These are phyloP conservation scores for Tenrec ecaudatus DNA, from an alignment of 2,113 vertebrate genomes.

Conservation along the genomic window DNA sequence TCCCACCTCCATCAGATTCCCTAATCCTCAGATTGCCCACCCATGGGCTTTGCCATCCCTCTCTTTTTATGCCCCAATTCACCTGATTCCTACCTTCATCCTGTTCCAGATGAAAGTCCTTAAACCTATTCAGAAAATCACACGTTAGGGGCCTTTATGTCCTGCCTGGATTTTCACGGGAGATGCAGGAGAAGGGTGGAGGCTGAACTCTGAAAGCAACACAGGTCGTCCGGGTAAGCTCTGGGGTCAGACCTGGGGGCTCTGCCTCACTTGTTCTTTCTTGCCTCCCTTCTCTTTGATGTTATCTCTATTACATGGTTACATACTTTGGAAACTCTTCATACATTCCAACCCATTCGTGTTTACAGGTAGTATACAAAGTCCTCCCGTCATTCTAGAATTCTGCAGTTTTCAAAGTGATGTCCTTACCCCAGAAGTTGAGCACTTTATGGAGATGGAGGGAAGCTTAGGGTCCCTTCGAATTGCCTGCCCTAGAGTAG, in stretches of 20 bases:
- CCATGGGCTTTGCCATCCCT: neutral
- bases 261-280: neutral
- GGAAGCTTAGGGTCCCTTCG: neutral
- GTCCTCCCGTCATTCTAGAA: neutral
- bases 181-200: neutral
- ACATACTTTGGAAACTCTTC: neutral
- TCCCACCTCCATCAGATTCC: too few relatives aligned
- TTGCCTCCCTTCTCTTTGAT: neutral
- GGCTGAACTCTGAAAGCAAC: neutral
- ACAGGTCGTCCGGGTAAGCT: conserved; percentile 8
- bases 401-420: neutral
- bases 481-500: neutral
- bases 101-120: neutral
- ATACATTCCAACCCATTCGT: neutral
- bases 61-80: neutral
- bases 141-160: neutral
- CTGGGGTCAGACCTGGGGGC: neutral
- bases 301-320: neutral
- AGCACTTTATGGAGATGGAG: neutral
- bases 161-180: neutral
- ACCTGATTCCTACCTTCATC: neutral
- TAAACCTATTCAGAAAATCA: neutral
- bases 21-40: neutral
- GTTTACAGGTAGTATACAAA: neutral
- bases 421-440: neutral